phyloP scores from a whole-genome alignment of 1,140 invertebrate genomes.

The Melipona quadrifasciata region DNA sequence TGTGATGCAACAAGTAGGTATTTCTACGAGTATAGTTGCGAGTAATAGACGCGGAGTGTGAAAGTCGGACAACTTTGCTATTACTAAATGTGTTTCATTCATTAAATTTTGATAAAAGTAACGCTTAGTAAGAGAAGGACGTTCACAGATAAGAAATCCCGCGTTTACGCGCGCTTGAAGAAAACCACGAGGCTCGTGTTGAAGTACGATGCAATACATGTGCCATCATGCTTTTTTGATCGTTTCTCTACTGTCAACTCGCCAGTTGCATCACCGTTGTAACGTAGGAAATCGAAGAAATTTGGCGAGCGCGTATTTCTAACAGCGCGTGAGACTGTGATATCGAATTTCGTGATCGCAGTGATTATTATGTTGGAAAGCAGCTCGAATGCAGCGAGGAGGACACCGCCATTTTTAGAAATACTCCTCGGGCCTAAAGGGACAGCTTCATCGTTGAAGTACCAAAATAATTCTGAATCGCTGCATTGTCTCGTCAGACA shows the following conservation, averaged over 20 bases:
- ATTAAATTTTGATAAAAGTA: neutral
- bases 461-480: neutral
- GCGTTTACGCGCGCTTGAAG: neutral
- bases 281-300: conserved; percentile 20
- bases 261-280: conserved; percentile 9
- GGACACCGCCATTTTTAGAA: too few relatives aligned
- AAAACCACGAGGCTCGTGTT: neutral
- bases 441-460: neutral
- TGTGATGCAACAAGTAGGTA: too few relatives aligned
- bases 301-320: conserved; percentile 34
- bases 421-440: neutral
- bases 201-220: neutral
- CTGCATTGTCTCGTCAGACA: too few relatives aligned
- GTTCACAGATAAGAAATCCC: neutral
- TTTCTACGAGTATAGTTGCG: too few relatives aligned
- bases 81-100: too few relatives aligned
- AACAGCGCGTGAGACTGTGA: neutral
- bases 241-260: conserved; percentile 11
- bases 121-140: neutral
- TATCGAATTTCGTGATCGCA: conserved; percentile 25
- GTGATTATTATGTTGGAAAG: neutral
- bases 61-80: too few relatives aligned
- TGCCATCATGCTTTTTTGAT: neutral
- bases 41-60: too few relatives aligned
- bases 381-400: neutral